Percentiles rank a stretch among this genome's conserved stretches.
phyloP scores from a whole-genome alignment of 2,113 vertebrate genomes.

The Excalfactoria chinensis region DNA sequence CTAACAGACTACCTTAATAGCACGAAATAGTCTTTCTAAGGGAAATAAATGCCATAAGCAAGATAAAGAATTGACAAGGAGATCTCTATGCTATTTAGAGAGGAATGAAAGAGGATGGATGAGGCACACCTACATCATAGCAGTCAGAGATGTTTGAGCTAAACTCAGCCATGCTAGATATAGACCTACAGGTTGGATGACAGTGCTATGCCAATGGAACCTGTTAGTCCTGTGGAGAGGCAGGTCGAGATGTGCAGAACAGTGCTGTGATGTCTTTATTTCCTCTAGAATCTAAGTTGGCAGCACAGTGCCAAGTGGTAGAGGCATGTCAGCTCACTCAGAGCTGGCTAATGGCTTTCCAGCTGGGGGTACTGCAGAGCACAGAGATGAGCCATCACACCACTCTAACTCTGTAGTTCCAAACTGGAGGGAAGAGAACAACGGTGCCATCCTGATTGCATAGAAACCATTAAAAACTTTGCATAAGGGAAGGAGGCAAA shows the following conservation, averaged over 20 bases:
- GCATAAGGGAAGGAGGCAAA: not conserved
- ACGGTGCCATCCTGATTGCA: not conserved
- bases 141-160: not conserved
- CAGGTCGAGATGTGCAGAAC: not conserved
- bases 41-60: not conserved
- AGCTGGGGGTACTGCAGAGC: not conserved
- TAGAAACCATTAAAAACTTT: slow-evolving; percentile 8
- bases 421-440: not conserved
- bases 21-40: not conserved
- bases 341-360: not conserved
- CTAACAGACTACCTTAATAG: not conserved
- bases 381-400: not conserved
- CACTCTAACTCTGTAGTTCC: not conserved
- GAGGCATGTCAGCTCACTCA: not conserved
- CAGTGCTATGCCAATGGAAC: not conserved
- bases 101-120: not conserved
- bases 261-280: not conserved
- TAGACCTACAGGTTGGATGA: not conserved
- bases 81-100: not conserved
- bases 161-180: accelerated
- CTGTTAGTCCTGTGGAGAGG: not conserved
- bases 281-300: not conserved
- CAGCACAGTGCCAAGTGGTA: not conserved
- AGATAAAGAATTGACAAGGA: not conserved
- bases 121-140: not conserved